phyloP scores from a whole-genome alignment of 2,888 invertebrate genomes.

The Leucoptera coffeella region DNA sequence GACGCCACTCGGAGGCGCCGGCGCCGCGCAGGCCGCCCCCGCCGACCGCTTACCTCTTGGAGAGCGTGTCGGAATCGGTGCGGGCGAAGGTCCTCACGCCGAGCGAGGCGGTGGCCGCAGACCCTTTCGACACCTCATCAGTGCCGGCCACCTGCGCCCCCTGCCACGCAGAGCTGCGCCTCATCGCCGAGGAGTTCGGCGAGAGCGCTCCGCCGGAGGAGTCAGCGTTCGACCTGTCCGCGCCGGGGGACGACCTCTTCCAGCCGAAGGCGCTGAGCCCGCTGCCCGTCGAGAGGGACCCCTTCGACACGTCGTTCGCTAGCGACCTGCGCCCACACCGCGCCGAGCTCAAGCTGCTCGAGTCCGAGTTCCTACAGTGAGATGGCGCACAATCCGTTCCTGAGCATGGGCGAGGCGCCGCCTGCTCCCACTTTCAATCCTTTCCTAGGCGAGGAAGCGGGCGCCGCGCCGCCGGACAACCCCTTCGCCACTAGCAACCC shows the following conservation, averaged over 20 bases:
- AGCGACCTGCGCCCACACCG: slow-evolving; percentile 67
- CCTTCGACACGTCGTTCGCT: slow-evolving; percentile 80
- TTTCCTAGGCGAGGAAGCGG: slow-evolving; percentile 48
- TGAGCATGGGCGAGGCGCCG: slow-evolving; percentile 68
- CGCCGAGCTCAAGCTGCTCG: slow-evolving; percentile 70
- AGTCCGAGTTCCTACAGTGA: slow-evolving; percentile 60
- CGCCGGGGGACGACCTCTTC: slow-evolving; percentile 50
- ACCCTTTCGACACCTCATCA: slow-evolving; percentile 87
- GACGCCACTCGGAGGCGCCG: slow-evolving; percentile 48
- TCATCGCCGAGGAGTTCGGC: slow-evolving; percentile 70
- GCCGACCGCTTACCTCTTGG: slow-evolving; percentile 27
- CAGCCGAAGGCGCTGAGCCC: slow-evolving; percentile 70
- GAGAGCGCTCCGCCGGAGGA: slow-evolving; percentile 28
- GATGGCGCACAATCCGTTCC: slow-evolving; percentile 75
- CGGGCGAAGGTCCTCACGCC: slow-evolving; percentile 62
- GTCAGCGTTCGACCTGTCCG: slow-evolving; percentile 30
- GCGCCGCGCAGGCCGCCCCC: slow-evolving; percentile 16
- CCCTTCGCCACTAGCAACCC: slow-evolving; percentile 71
- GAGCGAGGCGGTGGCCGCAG: slow-evolving; percentile 26
- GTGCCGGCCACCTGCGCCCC: slow-evolving; percentile 71
- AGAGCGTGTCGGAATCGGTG: slow-evolving; percentile 20
- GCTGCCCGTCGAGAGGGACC: slow-evolving; percentile 60
- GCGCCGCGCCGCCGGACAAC: slow-evolving; percentile 46
- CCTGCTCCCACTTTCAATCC: slow-evolving; percentile 57
- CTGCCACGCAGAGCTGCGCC: slow-evolving; percentile 71